Base-by-base conservation (phyloP, 2,797 vertebrate species). In the Lerista edwardsae region DNA sequence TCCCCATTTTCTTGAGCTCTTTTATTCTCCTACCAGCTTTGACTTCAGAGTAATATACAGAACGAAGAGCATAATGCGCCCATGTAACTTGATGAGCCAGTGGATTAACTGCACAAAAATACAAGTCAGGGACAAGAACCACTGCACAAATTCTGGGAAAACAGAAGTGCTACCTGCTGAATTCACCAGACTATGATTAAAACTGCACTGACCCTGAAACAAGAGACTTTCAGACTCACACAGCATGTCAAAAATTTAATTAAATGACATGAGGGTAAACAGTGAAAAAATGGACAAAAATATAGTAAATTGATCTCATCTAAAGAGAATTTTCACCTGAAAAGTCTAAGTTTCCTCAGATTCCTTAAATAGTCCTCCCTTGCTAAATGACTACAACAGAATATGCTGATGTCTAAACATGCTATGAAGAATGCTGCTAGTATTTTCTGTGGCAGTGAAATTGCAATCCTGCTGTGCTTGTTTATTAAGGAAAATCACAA, bases 401-500 rank as follows among this genome's bases (percentile, higher is more conserved):
- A 86, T 90, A 89, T 90, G 84, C 87, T 93, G 85, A 87, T 65
- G 89, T 90, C 80, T 86, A 41, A 89, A 89, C 78, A 91, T 69
- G 61, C 88, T 90, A 87, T 85, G 75, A 76, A 80, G 82, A 93
- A 55, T 88, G 74, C 76, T 84, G 87, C 67, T 88, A 87, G 82
- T 84, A 91, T 89, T 91, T 82, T 92, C 79, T 88, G 2, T 34
- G 84, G 91, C 84, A 94, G 73, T 77, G 89, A 92, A 92, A 80
- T 90, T 77, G 84, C 68, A 92, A 73, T 89, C 83, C 39, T 79
- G 88, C 83, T 93, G 80, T 82, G 87, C 84, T 91, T 91, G 86
- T 86, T 92, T 86, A 90, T 83, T 90, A 90, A 67, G 85, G 29
- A 87, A 89, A 94, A 90, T 1, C 76, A 6, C 90, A 93, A 94